phyloP scores from a whole-genome alignment of 1,140 invertebrate species.

The Oedothorax gibbosus region DNA sequence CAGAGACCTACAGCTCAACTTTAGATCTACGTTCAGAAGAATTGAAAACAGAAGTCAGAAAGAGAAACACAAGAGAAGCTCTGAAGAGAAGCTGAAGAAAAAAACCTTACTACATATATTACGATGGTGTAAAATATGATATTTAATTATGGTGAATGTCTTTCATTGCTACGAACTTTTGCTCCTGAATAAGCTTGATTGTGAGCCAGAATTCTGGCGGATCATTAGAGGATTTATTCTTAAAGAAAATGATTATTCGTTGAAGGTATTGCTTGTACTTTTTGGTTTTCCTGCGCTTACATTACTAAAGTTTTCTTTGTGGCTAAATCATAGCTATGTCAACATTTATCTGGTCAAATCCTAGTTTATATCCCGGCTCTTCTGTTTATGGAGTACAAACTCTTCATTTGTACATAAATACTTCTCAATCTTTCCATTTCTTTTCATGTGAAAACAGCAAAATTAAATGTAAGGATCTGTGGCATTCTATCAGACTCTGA shows the following conservation, averaged over 20 bases:
- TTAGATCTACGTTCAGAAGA: background rate
- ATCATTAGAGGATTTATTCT: conserved; percentile 53
- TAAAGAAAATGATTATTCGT: conserved; percentile 54
- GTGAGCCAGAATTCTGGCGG: conserved; percentile 58
- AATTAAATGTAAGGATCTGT: conserved; percentile 13
- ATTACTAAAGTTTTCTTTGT: background rate
- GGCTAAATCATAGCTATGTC: background rate
- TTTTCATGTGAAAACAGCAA: background rate
- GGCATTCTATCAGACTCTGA: background rate
- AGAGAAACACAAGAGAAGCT: background rate
- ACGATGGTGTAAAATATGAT: conserved; percentile 19
- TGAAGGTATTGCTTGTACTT: conserved; percentile 41
- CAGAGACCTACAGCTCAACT: background rate
- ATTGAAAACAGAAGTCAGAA: too few relatives aligned
- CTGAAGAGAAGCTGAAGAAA: conserved; percentile 3
- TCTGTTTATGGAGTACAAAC: background rate
- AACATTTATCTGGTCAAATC: background rate
- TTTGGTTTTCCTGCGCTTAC: background rate
- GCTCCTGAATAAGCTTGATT: conserved; percentile 55
- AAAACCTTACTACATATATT: background rate
- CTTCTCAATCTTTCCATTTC: background rate
- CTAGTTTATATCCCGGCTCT: too few relatives aligned
- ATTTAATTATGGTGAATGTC: conserved; percentile 42
- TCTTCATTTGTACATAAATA: too few relatives aligned
- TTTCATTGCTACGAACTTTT: conserved; percentile 63